phyloP scores from a whole-genome alignment of 1,140 invertebrate genomes.

The Neodiprion virginianus region DNA sequence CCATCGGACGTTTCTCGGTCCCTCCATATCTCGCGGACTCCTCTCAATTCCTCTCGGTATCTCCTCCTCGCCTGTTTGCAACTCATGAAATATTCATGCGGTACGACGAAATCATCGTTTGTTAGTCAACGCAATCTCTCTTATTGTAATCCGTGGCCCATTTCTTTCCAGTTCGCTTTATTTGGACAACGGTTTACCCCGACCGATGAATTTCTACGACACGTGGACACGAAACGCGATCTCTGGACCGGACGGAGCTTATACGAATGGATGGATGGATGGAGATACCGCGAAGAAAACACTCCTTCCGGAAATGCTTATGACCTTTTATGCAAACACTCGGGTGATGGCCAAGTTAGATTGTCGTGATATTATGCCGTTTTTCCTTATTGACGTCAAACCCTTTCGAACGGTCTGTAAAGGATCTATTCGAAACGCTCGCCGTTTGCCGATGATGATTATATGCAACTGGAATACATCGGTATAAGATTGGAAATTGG shows the following conservation, averaged over 20 bases:
- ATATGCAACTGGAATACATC: too few relatives aligned
- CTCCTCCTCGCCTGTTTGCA: conserved; percentile 22
- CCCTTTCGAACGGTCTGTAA: too few relatives aligned
- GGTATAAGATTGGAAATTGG: too few relatives aligned
- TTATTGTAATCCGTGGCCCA: conserved; percentile 27
- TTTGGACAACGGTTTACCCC: conserved; percentile 10
- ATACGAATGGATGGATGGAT: background rate
- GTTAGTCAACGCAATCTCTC: conserved; percentile 44
- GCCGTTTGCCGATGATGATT: too few relatives aligned
- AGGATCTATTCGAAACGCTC: too few relatives aligned
- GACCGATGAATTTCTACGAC: conserved; percentile 8
- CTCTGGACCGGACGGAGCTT: background rate
- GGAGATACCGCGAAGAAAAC: background rate
- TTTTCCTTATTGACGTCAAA: too few relatives aligned
- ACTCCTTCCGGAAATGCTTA: background rate
- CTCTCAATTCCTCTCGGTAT: conserved; percentile 12
- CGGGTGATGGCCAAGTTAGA: too few relatives aligned
- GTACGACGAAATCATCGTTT: conserved; percentile 49
- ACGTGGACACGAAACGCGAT: background rate
- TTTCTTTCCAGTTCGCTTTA: conserved; percentile 23
- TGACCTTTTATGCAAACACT: background rate
- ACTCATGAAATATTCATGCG: conserved; percentile 54
- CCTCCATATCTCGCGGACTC: background rate
- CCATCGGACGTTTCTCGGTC: conserved; percentile 5
- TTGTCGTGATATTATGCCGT: too few relatives aligned